phyloP scores from a whole-genome alignment of 2,797 vertebrate species.

The Yasuhikotakia modesta region DNA sequence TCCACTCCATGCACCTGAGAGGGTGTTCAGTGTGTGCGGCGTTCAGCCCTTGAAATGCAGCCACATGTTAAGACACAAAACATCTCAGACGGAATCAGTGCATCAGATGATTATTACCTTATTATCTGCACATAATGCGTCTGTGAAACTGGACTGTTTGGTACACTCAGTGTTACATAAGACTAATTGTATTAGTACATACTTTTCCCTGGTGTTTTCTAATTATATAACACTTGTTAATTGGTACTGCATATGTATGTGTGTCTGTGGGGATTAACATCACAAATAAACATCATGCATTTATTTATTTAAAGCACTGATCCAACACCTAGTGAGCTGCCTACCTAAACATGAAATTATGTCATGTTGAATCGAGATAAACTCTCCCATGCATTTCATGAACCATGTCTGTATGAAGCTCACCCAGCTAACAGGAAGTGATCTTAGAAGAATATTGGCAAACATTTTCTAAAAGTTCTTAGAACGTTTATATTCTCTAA shows the following conservation, averaged over 20 bases:
- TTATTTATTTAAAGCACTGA: neutral
- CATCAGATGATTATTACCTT: neutral
- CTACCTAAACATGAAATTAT: too few species aligned
- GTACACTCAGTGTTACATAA: slow-evolving; percentile 33
- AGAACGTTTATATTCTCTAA: too few species aligned
- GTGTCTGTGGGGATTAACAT: too few species aligned
- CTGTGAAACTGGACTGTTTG: slow-evolving; percentile 7
- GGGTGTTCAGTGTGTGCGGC: slow-evolving; percentile 4
- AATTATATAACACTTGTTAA: slow-evolving; percentile 35
- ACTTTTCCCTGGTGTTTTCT: slow-evolving; percentile 10
- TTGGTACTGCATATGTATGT: neutral
- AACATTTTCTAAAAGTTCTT: too few species aligned
- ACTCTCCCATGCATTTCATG: too few species aligned
- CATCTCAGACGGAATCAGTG: neutral
- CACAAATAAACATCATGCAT: too few species aligned
- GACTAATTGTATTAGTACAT: slow-evolving; percentile 30
- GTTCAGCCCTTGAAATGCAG: neutral
- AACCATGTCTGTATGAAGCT: too few species aligned
- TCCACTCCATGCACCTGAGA: slow-evolving; percentile 52
- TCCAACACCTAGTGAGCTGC: neutral
- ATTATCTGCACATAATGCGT: neutral
- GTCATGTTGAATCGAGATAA: too few species aligned
- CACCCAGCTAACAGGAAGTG: too few species aligned
- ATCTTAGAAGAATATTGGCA: too few species aligned
- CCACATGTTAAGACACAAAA: neutral